phyloP scores from a whole-genome alignment of 2,888 invertebrate genomes.

The Eumerus sabulonum region DNA sequence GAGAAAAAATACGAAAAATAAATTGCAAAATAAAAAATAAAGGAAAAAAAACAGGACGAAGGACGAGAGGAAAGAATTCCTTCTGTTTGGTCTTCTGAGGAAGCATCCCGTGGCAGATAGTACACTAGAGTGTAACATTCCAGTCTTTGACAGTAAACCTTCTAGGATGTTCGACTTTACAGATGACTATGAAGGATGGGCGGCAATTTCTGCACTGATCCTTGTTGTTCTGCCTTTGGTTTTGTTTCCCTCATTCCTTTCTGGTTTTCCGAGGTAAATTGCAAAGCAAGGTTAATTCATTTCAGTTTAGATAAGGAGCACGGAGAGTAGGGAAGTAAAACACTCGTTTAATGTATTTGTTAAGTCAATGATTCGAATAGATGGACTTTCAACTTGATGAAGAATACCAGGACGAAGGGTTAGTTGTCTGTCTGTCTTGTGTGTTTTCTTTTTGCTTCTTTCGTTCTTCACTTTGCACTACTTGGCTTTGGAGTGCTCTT shows the following conservation, averaged over 20 bases:
- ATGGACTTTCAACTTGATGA: constrained; percentile 29
- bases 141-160: constrained; percentile 38
- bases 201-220: constrained; percentile 1
- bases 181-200: not conserved
- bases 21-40: constrained; percentile 14
- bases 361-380: constrained; percentile 54
- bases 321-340: constrained; percentile 21
- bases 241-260: constrained; percentile 14
- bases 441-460: not conserved
- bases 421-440: not conserved
- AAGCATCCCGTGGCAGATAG: constrained; percentile 13
- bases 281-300: constrained; percentile 46
- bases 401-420: constrained; percentile 1
- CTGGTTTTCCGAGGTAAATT: constrained; percentile 19
- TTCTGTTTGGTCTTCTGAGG: constrained; percentile 43
- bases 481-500: not conserved
- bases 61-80: constrained; percentile 24
- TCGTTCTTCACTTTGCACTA: not conserved
- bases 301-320: constrained; percentile 17
- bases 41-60: constrained; percentile 9
- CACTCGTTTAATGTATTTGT: constrained; percentile 52
- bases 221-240: not conserved
- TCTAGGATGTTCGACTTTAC: constrained; percentile 21
- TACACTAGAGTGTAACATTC: constrained; percentile 31
- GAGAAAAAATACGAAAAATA: constrained; percentile 15